Percentiles rank a stretch among this genome's conserved stretches.
phyloP scores from a whole-genome alignment of 2,888 invertebrate species.

The Pristionchus japonicus region DNA sequence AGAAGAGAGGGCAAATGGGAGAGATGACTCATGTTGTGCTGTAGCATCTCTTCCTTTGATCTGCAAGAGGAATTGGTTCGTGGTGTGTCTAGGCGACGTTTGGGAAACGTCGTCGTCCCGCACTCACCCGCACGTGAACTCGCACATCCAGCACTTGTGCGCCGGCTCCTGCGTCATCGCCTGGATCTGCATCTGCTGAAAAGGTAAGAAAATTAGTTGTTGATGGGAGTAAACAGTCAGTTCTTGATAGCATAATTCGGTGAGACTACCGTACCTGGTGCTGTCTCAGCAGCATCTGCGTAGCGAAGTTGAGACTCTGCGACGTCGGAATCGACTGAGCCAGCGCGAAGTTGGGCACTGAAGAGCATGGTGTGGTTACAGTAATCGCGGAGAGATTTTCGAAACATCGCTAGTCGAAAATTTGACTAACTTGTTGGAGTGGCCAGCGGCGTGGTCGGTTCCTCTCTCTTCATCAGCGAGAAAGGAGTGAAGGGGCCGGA shows the following conservation, averaged over 20 bases:
- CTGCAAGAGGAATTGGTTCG: conserved; percentile 46
- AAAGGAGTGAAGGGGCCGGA: conserved; percentile 46
- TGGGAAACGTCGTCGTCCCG: not conserved
- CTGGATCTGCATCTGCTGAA: conserved; percentile 45
- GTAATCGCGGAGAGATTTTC: not conserved
- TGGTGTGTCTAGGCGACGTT: not conserved
- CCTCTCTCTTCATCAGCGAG: conserved; percentile 27
- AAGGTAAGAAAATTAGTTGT: too few relatives aligned
- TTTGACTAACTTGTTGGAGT: not conserved
- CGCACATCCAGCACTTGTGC: conserved; percentile 60
- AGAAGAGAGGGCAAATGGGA: conserved; percentile 40
- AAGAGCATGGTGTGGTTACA: not conserved
- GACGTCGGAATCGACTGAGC: conserved; percentile 53
- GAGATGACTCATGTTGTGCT: conserved; percentile 67
- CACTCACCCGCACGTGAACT: conserved; percentile 51
- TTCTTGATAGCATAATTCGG: not conserved
- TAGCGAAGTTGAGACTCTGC: conserved; percentile 58
- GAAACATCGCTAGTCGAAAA: not conserved
- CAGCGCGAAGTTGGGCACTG: conserved; percentile 49
- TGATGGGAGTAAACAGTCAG: too few relatives aligned
- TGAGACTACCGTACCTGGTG: conserved; percentile 49
- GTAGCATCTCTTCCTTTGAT: conserved; percentile 63
- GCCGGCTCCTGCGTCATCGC: conserved; percentile 26
- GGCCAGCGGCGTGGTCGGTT: conserved; percentile 1
- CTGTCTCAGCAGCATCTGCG: conserved; percentile 59